Conservation (phyloP, 2,113 vertebrate species). For the Cygnus atratus region DNA sequence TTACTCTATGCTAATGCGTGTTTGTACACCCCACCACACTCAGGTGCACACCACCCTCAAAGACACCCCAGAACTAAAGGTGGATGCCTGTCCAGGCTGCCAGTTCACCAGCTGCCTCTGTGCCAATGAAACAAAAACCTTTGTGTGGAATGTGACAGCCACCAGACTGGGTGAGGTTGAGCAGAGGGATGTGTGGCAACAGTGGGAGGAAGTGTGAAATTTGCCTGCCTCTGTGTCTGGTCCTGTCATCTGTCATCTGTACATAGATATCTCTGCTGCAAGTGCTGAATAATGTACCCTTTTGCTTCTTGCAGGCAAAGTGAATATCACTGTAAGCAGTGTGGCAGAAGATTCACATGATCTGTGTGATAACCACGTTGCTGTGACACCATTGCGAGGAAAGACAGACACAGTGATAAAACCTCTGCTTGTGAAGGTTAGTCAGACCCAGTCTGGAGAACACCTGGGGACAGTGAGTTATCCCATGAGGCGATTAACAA, state of each 20-base stretch:
- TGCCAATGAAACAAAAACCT: conserved; percentile 71
- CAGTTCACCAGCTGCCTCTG: conserved; percentile 80
- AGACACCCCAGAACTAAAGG: conserved; percentile 23
- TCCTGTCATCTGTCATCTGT: fast-evolving
- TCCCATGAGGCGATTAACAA: not conserved
- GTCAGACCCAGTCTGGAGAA: not conserved
- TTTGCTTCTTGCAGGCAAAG: conserved; percentile 22
- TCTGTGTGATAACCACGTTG: conserved; percentile 36
- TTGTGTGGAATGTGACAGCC: conserved; percentile 77
- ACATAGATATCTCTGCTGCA: not conserved
- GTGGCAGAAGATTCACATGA: conserved; percentile 29
- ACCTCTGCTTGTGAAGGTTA: conserved; percentile 73
- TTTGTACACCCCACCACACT: not conserved
- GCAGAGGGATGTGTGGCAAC: not conserved
- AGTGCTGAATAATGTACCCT: not conserved
- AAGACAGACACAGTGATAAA: conserved; percentile 57
- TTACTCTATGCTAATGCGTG: not conserved
- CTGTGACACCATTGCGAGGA: conserved; percentile 49
- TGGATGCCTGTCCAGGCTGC: conserved; percentile 41
- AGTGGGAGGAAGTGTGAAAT: not conserved
- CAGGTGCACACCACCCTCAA: conserved; percentile 25
- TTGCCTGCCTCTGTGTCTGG: not conserved
- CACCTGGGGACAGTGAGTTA: not conserved
- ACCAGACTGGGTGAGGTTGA: conserved; percentile 74
- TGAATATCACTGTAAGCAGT: conserved; percentile 47